phyloP scores from a whole-genome alignment of 2,888 invertebrate genomes.

The Caenorhabditis afra region DNA sequence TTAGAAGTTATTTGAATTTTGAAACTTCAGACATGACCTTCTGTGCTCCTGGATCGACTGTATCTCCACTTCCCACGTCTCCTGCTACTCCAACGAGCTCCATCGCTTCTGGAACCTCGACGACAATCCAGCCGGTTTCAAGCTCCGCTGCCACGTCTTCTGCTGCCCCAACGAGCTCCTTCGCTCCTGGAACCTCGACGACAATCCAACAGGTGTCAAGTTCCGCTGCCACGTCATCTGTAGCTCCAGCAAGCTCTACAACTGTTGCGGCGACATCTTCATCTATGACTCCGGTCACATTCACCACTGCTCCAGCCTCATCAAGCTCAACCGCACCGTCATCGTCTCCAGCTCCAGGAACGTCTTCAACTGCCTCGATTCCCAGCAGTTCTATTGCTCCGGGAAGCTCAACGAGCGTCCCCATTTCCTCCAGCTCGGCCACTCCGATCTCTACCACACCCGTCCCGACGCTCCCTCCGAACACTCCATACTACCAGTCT shows the following conservation, averaged over 20 bases:
- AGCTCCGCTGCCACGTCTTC: conserved; percentile 1
- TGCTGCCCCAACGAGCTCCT: neutral
- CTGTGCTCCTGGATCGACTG: too few relatives aligned
- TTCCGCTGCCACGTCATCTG: neutral
- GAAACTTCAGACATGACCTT: too few relatives aligned
- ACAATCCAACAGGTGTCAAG: neutral
- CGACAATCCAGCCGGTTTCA: neutral
- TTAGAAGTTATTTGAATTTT: too few relatives aligned
- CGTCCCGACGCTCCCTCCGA: conserved; percentile 4
- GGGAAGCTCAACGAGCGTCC: neutral
- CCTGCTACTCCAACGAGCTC: neutral
- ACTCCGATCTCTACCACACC: neutral
- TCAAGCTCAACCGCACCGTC: neutral
- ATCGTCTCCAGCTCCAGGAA: neutral
- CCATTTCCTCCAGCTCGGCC: neutral
- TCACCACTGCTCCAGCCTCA: neutral
- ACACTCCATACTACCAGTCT: conserved; percentile 1
- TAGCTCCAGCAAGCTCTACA: neutral
- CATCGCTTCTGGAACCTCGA: neutral
- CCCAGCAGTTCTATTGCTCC: neutral
- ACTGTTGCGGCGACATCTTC: neutral
- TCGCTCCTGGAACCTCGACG: neutral
- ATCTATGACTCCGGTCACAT: neutral
- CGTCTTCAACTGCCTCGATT: conserved; percentile 5
- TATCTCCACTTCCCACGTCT: neutral